Conservation (phyloP, 2,113 vertebrate species). For the Kryptolebias marmoratus region DNA sequence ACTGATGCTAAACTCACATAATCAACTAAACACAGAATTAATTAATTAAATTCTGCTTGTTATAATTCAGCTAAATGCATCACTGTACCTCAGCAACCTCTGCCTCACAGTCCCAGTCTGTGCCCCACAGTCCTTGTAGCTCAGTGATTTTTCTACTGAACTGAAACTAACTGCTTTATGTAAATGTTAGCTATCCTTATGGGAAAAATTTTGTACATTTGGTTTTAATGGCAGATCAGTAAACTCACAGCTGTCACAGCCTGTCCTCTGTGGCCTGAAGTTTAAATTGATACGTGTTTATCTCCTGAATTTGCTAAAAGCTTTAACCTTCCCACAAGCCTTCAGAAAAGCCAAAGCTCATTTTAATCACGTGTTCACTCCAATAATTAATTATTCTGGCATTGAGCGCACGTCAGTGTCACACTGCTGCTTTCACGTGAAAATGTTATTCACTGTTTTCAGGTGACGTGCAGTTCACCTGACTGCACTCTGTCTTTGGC, state of each 20-base stretch:
- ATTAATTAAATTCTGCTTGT: too few species aligned
- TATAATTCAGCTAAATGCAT: too few species aligned
- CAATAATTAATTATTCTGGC: not conserved
- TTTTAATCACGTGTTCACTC: constrained; percentile 8
- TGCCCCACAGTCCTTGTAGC: not conserved
- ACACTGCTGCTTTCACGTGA: constrained; percentile 16
- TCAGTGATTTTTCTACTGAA: not conserved
- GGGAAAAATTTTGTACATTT: not conserved
- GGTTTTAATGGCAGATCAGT: not conserved
- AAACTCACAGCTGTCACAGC: not conserved
- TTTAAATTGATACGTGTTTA: not conserved
- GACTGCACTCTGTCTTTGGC: constrained; percentile 13
- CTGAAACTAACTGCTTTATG: not conserved
- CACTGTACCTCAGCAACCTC: too few species aligned
- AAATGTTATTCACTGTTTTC: constrained; percentile 20
- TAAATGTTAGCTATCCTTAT: not conserved
- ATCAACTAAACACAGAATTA: too few species aligned
- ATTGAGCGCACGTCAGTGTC: constrained; percentile 8
- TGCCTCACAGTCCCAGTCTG: too few species aligned
- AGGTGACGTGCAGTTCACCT: constrained; percentile 19
- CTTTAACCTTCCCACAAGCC: not conserved
- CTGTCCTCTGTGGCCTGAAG: not conserved
- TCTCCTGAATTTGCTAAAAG: not conserved
- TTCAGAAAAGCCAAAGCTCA: not conserved
- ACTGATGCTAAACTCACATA: too few species aligned